Conservation (phyloP, 2,888 invertebrate genomes). For the Psylliodes chrysocephalus region DNA sequence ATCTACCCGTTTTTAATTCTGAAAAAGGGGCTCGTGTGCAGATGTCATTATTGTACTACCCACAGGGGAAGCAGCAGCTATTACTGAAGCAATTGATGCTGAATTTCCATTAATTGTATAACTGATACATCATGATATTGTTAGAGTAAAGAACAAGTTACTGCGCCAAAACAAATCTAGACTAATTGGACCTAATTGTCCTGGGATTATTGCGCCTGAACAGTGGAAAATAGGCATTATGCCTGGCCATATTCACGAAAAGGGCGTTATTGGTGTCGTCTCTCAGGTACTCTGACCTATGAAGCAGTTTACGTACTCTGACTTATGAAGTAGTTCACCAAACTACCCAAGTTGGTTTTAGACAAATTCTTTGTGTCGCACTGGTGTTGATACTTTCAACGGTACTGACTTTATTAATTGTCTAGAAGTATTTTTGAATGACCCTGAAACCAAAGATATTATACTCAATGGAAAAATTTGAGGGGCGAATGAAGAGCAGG, state of each 20-base stretch:
- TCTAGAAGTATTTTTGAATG: constrained; percentile 92
- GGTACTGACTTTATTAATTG: constrained; percentile 99
- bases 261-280: constrained; percentile 87
- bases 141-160: constrained; percentile 93
- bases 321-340: no score
- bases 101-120: constrained; percentile 95
- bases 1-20: constrained; percentile 86
- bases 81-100: constrained; percentile 93
- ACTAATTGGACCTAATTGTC: constrained; percentile 98
- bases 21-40: constrained; percentile 83
- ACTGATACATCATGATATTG: constrained; percentile 99
- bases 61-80: constrained; percentile 88
- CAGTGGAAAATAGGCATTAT: constrained; percentile 99
- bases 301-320: no score
- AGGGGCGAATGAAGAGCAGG: constrained; percentile 96
- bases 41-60: constrained; percentile 98
- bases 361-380: constrained; percentile 97
- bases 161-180: constrained; percentile 89
- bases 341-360: constrained; percentile 90
- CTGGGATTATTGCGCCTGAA: constrained; percentile 94
- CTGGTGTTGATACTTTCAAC: constrained; percentile 99
- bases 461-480: constrained; percentile 99
- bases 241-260: constrained; percentile 98
- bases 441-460: constrained; percentile 94
- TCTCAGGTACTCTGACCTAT: constrained; percentile 91